A percentile compares a stretch with the other conserved stretches of the same genome.
phyloP scores from a whole-genome alignment of 2,113 vertebrate species.

The Poeciliopsis occidentalis region DNA sequence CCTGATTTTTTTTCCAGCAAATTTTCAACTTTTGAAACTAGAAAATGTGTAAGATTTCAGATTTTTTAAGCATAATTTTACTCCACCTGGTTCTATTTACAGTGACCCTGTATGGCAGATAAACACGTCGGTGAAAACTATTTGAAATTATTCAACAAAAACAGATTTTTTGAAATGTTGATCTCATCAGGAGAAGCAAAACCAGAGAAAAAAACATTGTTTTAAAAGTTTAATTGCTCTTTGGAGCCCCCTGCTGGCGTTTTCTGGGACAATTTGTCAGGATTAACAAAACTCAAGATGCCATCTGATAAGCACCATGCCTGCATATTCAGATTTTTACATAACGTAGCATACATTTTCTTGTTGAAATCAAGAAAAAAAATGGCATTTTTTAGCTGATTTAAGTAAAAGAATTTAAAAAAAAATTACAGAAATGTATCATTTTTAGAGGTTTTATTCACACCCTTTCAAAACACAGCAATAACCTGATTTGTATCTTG shows the following conservation, averaged over 20 bases:
- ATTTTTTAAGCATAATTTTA: too few species aligned
- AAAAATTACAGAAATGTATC: background rate
- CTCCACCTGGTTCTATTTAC: too few species aligned
- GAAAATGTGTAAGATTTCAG: too few species aligned
- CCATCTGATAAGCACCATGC: background rate
- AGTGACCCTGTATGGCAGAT: background rate
- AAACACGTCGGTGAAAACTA: background rate
- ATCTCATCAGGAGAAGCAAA: too few species aligned
- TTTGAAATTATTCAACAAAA: too few species aligned
- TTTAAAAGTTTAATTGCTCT: background rate
- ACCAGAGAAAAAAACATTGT: too few species aligned
- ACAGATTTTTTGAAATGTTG: too few species aligned
- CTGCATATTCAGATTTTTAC: background rate
- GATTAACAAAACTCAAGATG: background rate
- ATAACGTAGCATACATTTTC: background rate
- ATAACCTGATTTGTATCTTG: background rate
- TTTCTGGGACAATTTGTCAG: background rate
- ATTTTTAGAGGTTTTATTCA: background rate
- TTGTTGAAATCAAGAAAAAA: background rate
- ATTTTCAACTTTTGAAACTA: too few species aligned
- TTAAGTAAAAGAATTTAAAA: background rate
- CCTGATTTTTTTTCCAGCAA: too few species aligned
- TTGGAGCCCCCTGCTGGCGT: background rate
- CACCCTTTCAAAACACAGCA: background rate
- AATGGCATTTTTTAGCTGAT: background rate